Conservation (phyloP, 1,140 invertebrate genomes). For the Drosophila lowei region DNA sequence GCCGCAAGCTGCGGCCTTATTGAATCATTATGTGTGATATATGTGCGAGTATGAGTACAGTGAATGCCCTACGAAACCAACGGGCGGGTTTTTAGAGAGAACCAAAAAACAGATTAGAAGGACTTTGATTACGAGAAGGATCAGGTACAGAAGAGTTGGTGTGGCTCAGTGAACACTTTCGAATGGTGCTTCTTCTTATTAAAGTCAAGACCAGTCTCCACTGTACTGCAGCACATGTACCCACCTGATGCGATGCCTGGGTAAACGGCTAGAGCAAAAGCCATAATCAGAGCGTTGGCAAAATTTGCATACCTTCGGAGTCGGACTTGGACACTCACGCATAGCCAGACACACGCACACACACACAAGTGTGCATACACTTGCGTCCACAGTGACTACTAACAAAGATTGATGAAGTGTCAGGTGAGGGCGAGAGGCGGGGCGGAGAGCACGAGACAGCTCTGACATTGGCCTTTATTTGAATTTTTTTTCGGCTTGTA, state of each 20-base stretch:
- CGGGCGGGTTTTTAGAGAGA: too few relatives aligned
- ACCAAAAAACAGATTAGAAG: too few relatives aligned
- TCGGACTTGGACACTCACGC: slow-evolving; percentile 36
- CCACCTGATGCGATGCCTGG: slow-evolving; percentile 21
- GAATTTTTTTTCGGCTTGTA: slow-evolving; percentile 16
- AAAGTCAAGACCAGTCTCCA: not conserved
- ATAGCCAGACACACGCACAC: slow-evolving; percentile 2
- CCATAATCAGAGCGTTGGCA: slow-evolving; percentile 48
- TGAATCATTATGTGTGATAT: slow-evolving; percentile 51
- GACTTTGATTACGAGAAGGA: too few relatives aligned
- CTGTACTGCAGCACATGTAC: slow-evolving; percentile 25
- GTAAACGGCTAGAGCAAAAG: slow-evolving; percentile 11
- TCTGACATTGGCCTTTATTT: slow-evolving; percentile 72
- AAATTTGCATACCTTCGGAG: slow-evolving; percentile 54
- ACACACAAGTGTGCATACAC: not conserved
- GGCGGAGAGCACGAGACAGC: slow-evolving; percentile 10
- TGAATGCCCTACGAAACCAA: not conserved
- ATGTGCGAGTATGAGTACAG: slow-evolving; percentile 10
- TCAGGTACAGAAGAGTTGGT: too few relatives aligned
- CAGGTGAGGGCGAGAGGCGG: slow-evolving; percentile 40
- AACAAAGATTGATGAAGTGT: slow-evolving; percentile 64
- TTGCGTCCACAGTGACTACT: slow-evolving; percentile 19
- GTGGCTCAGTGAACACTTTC: too few relatives aligned
- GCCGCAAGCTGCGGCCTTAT: slow-evolving; percentile 59
- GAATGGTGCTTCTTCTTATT: too few relatives aligned